Percentiles rank a stretch among this genome's conserved stretches.
Evolutionary conservation across 2,113 vertebrate genomes (phyloP).

Genomic region (Bos indicus): DNA sequence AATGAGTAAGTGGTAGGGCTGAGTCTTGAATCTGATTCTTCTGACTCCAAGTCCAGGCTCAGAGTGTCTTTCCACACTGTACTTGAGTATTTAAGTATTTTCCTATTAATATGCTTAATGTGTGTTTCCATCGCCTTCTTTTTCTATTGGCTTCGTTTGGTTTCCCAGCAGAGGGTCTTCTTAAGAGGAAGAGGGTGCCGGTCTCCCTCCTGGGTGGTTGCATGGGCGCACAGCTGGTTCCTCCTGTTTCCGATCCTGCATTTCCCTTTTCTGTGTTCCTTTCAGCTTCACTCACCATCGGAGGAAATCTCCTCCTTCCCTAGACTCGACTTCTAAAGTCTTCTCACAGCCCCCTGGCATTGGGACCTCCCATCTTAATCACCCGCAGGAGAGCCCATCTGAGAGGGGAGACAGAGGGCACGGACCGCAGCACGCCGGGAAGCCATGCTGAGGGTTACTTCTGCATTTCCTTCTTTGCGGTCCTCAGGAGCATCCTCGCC

Average conservation of each 20-base stretch:
- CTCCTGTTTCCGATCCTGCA: neutral
- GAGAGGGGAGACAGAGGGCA: constrained; percentile 47
- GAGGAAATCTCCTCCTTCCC: neutral
- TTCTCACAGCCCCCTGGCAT: neutral
- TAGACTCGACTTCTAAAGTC: neutral
- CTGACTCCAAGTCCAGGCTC: neutral
- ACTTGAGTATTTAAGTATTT: neutral
- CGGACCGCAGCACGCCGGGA: constrained; percentile 41
- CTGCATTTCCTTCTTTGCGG: constrained; percentile 48
- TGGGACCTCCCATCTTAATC: constrained; percentile 39
- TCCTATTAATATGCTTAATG: neutral
- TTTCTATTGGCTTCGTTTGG: neutral
- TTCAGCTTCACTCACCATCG: neutral
- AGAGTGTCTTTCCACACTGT: neutral
- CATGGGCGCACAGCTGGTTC: neutral
- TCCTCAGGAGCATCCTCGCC: constrained; percentile 39
- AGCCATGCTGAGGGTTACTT: constrained; percentile 56
- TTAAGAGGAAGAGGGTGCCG: neutral
- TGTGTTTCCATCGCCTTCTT: neutral
- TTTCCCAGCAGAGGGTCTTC: constrained; percentile 16
- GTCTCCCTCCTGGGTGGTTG: neutral
- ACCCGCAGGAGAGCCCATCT: constrained; percentile 44
- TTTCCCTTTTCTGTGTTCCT: constrained; percentile 16
- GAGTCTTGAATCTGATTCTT: neutral
- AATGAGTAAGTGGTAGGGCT: neutral